phyloP scores from a whole-genome alignment of 2,888 invertebrate species.

The Athrips mouffetella region DNA sequence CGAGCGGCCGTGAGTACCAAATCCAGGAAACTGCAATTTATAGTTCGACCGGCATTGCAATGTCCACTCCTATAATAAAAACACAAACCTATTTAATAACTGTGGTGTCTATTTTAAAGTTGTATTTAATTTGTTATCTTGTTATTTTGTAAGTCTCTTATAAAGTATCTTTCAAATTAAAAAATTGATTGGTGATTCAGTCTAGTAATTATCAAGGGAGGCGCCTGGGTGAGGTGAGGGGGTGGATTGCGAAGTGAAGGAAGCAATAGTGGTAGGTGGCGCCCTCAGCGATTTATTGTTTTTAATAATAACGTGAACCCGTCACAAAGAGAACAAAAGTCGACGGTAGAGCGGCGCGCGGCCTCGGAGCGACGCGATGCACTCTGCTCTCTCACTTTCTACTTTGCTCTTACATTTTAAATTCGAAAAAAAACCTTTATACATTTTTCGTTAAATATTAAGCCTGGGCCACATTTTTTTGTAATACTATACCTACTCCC shows the following conservation, averaged over 20 bases:
- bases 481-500: too few relatives aligned
- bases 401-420: too few relatives aligned
- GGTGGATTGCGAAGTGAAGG: constrained; percentile 62
- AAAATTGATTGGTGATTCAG: constrained; percentile 26
- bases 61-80: too few relatives aligned
- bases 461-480: too few relatives aligned
- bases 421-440: too few relatives aligned
- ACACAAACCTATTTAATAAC: too few relatives aligned
- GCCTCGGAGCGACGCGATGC: constrained; percentile 4
- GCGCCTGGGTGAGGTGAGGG: constrained; percentile 26
- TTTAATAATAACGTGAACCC: constrained; percentile 77
- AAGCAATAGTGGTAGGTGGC: constrained; percentile 73
- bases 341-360: constrained; percentile 49
- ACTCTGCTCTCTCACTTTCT: neutral
- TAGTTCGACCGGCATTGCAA: too few relatives aligned
- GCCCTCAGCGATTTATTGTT: constrained; percentile 78
- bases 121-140: neutral
- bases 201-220: constrained; percentile 41
- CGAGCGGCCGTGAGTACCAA: too few relatives aligned
- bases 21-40: too few relatives aligned
- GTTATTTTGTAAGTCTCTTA: neutral
- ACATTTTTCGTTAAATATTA: too few relatives aligned
- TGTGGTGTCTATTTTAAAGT: neutral
- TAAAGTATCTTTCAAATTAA: constrained; percentile 3
- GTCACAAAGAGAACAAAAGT: constrained; percentile 76